Evolutionary conservation across 2,888 invertebrate genomes (phyloP).

Genomic region (Capitulum mitella): DNA sequence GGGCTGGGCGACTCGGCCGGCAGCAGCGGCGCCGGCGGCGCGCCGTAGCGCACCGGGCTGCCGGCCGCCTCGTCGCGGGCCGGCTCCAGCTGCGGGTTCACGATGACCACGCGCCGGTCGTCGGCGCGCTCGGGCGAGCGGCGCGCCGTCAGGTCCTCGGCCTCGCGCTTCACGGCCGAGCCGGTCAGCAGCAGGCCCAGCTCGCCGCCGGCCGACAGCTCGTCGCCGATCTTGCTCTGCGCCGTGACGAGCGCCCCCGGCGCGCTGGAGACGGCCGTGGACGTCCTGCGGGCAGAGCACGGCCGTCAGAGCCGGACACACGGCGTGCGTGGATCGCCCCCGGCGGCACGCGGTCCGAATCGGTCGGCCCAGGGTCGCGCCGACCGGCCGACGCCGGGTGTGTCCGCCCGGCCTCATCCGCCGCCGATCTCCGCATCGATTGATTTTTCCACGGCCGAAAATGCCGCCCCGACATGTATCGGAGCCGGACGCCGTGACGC

Average conservation of each 20-base stretch:
- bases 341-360: too few species aligned
- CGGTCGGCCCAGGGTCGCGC: too few species aligned
- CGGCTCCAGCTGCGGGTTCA: not conserved
- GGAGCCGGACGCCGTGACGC: not conserved
- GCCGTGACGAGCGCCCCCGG: not conserved
- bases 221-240: constrained; percentile 4
- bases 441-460: too few species aligned
- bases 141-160: constrained; percentile 65
- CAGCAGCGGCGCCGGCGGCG: not conserved
- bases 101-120: not conserved
- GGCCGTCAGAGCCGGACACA: too few species aligned
- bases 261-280: not conserved
- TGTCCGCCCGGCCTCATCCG: too few species aligned
- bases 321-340: too few species aligned
- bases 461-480: not conserved
- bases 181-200: constrained; percentile 50
- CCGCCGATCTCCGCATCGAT: too few species aligned
- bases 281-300: not conserved
- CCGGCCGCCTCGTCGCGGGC: not conserved
- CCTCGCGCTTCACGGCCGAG: constrained; percentile 52
- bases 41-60: not conserved
- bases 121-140: constrained; percentile 41
- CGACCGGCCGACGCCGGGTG: too few species aligned
- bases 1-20: constrained; percentile 16
- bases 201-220: constrained; percentile 51